Evolutionary conservation across 2,888 invertebrate genomes (phyloP).

Genomic region (Seira ritae): DNA sequence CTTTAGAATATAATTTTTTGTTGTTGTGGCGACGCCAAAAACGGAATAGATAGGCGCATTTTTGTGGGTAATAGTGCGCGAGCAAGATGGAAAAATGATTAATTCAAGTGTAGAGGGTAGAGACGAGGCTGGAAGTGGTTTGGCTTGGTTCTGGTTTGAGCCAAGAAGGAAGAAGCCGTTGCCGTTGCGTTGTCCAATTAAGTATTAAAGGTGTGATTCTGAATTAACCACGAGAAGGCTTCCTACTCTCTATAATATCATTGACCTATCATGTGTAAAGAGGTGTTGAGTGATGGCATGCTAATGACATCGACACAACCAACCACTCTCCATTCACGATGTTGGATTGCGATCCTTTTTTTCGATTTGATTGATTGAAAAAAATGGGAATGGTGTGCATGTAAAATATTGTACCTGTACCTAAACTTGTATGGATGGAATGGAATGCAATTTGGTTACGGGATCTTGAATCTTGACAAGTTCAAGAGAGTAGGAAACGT

Average conservation of each 20-base stretch:
- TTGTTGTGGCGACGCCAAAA: not conserved
- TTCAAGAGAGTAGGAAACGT: slow-evolving; percentile 11
- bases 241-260: slow-evolving; percentile 29
- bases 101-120: not conserved
- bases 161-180: not conserved
- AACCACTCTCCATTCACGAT: not conserved
- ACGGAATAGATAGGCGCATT: slow-evolving; percentile 15
- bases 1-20: slow-evolving; percentile 4
- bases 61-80: too few relatives aligned
- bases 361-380: slow-evolving; percentile 9
- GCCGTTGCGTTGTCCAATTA: not conserved
- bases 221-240: not conserved
- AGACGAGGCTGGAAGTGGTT: not conserved
- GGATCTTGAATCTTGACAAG: slow-evolving; percentile 5
- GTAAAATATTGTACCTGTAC: too few relatives aligned
- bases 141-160: too few relatives aligned
- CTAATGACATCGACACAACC: slow-evolving; percentile 20
- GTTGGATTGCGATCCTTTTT: too few relatives aligned
- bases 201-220: not conserved
- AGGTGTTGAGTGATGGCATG: slow-evolving; percentile 19
- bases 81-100: too few relatives aligned
- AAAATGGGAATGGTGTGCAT: not conserved
- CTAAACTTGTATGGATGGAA: too few relatives aligned
- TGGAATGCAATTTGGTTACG: not conserved
- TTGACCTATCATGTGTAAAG: slow-evolving; percentile 36